Evolutionary conservation across 2,797 vertebrate species (phyloP), one percentile per base, ranked within the genome.

Genomic region (Muscicapa striata): DNA sequence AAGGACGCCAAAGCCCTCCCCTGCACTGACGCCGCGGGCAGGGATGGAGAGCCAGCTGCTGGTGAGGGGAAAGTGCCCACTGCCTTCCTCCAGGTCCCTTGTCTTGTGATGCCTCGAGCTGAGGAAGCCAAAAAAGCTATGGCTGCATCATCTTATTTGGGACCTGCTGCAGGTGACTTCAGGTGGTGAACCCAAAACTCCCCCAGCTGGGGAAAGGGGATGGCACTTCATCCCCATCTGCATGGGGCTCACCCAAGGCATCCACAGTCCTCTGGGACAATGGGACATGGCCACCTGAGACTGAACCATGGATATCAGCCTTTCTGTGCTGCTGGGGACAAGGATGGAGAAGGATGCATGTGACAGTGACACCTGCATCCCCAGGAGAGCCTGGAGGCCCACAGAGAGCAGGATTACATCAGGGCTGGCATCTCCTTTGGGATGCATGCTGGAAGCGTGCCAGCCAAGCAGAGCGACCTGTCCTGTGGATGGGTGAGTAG

Each of bases 1-100:
- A 95, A 52, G 59, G 78, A 52, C 1, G 91, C 95, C 96, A 96
- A 89, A 94, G 95, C 87, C 94, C 84, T 91, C 93, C 94, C 64
- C 92, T 83, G 91, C 4, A 2, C 64, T 13, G 15, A 69, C 49
- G 83, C 76, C 0, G 10, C 0, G 4, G 78, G 55, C 72, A 84
- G 87, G 29, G 87, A 83, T 83, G 75, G 45, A 84, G 75, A 83
- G 61, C 18, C 21, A 26, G 75, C 43, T 2, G 11, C 55, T 80
- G 68, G 43, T 3, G 6, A 19, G 48, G n/a, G 26, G 16, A 84
- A 80, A 57, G 69, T 21, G 13, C 69, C 74, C 2, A 0, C 77
- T 72, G 69, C 81, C 32, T 88, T 74, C 66, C 52, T 52, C 24
- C 9, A 43, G 32, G 8, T 30, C 13, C 40, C 23, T 66, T 27